Evolutionary conservation across 2,797 vertebrate species (phyloP).

Genomic region (Astyanax mexicanus): DNA sequence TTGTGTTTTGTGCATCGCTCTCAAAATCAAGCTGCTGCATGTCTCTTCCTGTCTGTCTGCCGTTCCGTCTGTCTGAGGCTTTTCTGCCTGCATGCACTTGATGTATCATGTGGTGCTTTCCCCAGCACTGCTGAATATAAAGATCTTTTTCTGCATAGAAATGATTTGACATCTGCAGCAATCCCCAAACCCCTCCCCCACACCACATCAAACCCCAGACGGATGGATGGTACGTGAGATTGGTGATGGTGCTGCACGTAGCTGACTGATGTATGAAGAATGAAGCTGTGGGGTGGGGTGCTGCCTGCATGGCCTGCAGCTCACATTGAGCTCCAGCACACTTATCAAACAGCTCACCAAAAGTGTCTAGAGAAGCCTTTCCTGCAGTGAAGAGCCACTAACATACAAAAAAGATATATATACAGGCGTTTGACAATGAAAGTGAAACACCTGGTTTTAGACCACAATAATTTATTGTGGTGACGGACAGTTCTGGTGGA

Average conservation of each 20-base stretch:
- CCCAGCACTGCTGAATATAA: background rate
- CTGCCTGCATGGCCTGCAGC: background rate
- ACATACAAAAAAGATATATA: too few relatives aligned
- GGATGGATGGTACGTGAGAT: background rate
- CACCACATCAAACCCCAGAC: background rate
- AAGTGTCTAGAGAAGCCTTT: too few relatives aligned
- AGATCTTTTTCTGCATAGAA: background rate
- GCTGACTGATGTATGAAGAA: background rate
- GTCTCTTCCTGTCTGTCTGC: background rate
- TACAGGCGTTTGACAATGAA: too few relatives aligned
- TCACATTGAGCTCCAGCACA: background rate
- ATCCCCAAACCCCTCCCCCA: background rate
- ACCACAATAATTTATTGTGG: too few relatives aligned
- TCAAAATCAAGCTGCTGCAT: background rate
- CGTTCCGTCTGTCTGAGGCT: too few relatives aligned
- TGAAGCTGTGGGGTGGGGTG: too few relatives aligned
- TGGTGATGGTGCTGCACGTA: background rate
- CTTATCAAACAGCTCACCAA: background rate
- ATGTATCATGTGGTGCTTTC: background rate
- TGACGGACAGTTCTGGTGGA: too few relatives aligned
- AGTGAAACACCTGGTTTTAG: too few relatives aligned
- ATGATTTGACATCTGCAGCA: background rate
- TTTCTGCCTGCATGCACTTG: background rate
- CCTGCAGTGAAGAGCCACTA: too few relatives aligned
- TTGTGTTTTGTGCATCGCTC: background rate